phyloP scores from a whole-genome alignment of 2,113 vertebrate species.

The Halcyon senegalensis region DNA sequence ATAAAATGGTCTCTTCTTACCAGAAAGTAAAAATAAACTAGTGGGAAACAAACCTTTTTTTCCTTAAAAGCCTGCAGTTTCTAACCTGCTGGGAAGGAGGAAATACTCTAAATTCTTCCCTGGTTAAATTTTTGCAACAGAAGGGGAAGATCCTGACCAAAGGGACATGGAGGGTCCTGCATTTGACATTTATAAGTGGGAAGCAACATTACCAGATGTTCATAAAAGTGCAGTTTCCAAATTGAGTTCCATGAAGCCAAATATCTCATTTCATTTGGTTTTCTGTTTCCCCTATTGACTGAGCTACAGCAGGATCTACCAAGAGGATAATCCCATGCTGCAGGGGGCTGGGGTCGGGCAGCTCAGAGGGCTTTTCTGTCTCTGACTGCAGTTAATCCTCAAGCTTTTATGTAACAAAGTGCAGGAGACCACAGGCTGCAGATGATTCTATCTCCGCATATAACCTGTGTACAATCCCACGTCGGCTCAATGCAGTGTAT shows the following conservation, averaged over 20 bases:
- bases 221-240: slow-evolving; percentile 28
- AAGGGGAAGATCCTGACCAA: slow-evolving; percentile 29
- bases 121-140: slow-evolving; percentile 28
- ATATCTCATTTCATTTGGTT: slow-evolving; percentile 40
- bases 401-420: not conserved
- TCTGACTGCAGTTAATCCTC: slow-evolving; percentile 8
- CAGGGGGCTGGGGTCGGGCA: not conserved
- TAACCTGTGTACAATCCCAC: not conserved
- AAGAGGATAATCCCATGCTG: not conserved
- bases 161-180: not conserved
- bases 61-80: not conserved
- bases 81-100: slow-evolving; percentile 50
- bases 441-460: not conserved
- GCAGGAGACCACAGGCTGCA: not conserved
- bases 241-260: slow-evolving; percentile 1
- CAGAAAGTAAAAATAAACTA: not conserved
- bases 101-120: slow-evolving; percentile 54
- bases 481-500: not conserved
- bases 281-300: slow-evolving; percentile 26
- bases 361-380: not conserved
- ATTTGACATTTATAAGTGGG: slow-evolving; percentile 53
- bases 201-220: slow-evolving; percentile 62
- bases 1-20: not conserved
- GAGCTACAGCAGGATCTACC: not conserved
- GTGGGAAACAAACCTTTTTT: not conserved